Percentiles rank a stretch among this genome's conserved stretches.
Conservation (phyloP, 2,113 vertebrate genomes). For the Cyanistes caeruleus region DNA sequence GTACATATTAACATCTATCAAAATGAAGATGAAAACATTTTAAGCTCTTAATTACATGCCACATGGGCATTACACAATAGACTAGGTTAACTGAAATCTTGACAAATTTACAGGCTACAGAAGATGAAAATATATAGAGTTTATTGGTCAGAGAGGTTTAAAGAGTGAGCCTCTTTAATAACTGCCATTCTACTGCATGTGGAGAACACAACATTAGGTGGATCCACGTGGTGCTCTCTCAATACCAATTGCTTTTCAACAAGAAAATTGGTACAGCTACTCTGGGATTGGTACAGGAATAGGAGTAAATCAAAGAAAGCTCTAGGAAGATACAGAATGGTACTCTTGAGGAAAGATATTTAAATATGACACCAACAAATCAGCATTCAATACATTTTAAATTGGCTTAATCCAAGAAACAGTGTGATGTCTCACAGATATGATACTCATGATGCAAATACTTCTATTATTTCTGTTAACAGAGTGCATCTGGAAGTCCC, state of each 20-base stretch:
- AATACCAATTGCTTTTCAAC: neutral
- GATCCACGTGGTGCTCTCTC: neutral
- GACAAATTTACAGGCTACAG: neutral
- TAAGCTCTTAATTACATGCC: neutral
- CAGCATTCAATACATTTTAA: slow-evolving; percentile 16
- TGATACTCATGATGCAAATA: neutral
- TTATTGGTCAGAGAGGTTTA: neutral
- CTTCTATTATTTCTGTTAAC: slow-evolving; percentile 16
- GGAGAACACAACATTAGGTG: neutral
- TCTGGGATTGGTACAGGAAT: neutral
- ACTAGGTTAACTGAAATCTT: neutral
- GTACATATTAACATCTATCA: neutral
- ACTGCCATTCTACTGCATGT: neutral
- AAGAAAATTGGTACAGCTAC: too few relatives aligned
- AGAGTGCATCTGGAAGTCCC: neutral
- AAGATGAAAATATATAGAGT: neutral
- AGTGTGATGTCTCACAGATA: neutral
- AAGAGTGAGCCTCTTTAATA: neutral
- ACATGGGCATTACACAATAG: neutral
- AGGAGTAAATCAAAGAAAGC: slow-evolving; percentile 22
- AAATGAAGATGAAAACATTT: neutral
- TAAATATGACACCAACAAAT: neutral
- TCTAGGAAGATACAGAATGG: neutral
- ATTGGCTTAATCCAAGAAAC: slow-evolving; percentile 24
- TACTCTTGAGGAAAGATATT: neutral